Conservation (phyloP, 2,797 vertebrate genomes). For the Lagodon rhomboides region DNA sequence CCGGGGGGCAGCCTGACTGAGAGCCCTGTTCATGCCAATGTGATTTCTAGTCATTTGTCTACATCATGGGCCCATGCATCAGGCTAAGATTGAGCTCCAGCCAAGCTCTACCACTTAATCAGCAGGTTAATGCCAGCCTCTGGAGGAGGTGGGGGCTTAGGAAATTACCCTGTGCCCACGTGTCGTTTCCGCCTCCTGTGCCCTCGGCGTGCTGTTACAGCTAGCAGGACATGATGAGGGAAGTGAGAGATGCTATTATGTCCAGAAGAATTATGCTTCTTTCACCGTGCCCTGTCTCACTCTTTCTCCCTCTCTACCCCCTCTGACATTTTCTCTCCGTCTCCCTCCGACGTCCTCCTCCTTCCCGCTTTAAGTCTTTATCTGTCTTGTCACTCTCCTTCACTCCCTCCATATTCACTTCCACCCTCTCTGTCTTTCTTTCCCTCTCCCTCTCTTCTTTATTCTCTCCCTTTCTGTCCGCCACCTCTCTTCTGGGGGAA, state of each 20-base stretch:
- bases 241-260: constrained; percentile 64
- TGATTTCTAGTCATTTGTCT: constrained; percentile 83
- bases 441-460: constrained; percentile 52
- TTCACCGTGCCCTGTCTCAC: constrained; percentile 39
- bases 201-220: constrained; percentile 63
- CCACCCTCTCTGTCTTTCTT: constrained; percentile 37
- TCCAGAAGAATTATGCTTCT: constrained; percentile 75
- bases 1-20: constrained; percentile 64
- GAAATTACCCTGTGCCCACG: constrained; percentile 75
- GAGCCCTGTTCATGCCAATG: constrained; percentile 71
- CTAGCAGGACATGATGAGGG: constrained; percentile 53
- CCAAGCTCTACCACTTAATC: constrained; percentile 85
- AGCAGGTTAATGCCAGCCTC: constrained; percentile 85
- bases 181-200: constrained; percentile 57
- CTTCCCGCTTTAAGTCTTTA: constrained; percentile 44
- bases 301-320: constrained; percentile 37
- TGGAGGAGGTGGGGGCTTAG: constrained; percentile 65
- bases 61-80: constrained; percentile 77
- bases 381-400: constrained; percentile 59
- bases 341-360: constrained; percentile 33
- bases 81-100: constrained; percentile 81
- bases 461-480: constrained; percentile 67
- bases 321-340: constrained; percentile 47
- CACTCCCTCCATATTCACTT: constrained; percentile 48
- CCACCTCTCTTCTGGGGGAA: constrained; percentile 87